Evolutionary conservation across 2,797 vertebrate genomes (phyloP).

Genomic region (Notolepis coatsorum): DNA sequence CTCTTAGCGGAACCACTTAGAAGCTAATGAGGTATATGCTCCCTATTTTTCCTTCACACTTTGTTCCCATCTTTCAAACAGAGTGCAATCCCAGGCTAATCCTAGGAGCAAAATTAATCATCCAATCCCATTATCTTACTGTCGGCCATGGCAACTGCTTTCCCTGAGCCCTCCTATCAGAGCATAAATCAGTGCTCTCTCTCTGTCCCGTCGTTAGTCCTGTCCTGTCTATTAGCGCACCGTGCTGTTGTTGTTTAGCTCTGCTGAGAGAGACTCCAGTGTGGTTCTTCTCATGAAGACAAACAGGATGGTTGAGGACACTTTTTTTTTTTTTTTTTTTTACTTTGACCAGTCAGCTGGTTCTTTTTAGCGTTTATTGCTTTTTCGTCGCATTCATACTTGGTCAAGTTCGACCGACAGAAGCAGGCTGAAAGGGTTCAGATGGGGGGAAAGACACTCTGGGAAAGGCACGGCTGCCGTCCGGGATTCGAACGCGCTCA

Average conservation of each 20-base stretch:
- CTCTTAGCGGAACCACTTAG: conserved; percentile 13
- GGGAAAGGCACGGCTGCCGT: too few species aligned
- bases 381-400: too few species aligned
- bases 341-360: too few species aligned
- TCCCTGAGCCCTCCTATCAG: conserved; percentile 19
- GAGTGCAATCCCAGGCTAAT: conserved; percentile 25
- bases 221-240: conserved; percentile 57
- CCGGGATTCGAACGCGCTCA: too few species aligned
- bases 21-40: conserved; percentile 17
- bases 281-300: too few species aligned
- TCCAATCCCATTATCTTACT: conserved; percentile 43
- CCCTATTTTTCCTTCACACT: background rate
- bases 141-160: conserved; percentile 57
- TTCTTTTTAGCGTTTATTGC: too few species aligned
- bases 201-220: conserved; percentile 38
- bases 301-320: too few species aligned
- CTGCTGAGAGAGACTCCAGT: conserved; percentile 26
- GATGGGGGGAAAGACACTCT: too few species aligned
- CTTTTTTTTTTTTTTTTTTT: too few species aligned
- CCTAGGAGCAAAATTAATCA: conserved; percentile 47
- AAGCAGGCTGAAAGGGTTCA: too few species aligned
- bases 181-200: conserved; percentile 41
- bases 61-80: background rate
- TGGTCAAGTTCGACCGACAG: too few species aligned
- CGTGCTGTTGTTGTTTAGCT: conserved; percentile 54